phyloP scores from a whole-genome alignment of 2,888 invertebrate species.

The Orthonevra nobilis region DNA sequence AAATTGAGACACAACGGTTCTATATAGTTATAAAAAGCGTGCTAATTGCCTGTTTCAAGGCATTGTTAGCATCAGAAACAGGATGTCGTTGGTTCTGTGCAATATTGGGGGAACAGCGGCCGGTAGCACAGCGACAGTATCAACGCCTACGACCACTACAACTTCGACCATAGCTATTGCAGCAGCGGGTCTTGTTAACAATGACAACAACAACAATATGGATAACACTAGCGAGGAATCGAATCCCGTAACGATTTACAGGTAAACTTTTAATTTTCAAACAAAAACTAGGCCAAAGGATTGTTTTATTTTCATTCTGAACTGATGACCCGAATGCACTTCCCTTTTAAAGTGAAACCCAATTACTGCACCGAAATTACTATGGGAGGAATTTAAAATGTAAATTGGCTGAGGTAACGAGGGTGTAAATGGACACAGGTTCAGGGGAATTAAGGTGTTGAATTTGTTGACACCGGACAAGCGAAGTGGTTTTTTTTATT shows the following conservation, averaged over 20 bases:
- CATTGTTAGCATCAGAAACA: slow-evolving; percentile 53
- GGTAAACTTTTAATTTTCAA: slow-evolving; percentile 81
- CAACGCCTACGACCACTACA: slow-evolving; percentile 72
- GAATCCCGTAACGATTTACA: slow-evolving; percentile 93
- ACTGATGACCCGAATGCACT: too few species aligned
- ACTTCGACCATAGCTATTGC: slow-evolving; percentile 62
- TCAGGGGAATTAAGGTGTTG: slow-evolving; percentile 14
- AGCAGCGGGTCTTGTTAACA: slow-evolving; percentile 73
- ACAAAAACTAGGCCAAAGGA: not conserved
- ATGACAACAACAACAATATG: slow-evolving; percentile 86
- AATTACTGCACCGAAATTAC: slow-evolving; percentile 13
- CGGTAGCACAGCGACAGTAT: slow-evolving; percentile 72
- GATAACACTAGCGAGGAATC: slow-evolving; percentile 93
- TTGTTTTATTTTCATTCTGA: not conserved
- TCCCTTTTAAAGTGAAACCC: slow-evolving; percentile 12
- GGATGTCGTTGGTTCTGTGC: slow-evolving; percentile 62
- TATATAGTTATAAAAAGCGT: slow-evolving; percentile 48
- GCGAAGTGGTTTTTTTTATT: too few species aligned
- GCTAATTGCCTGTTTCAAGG: slow-evolving; percentile 60
- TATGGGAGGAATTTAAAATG: slow-evolving; percentile 33
- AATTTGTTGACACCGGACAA: not conserved
- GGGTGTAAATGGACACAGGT: not conserved
- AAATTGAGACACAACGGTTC: slow-evolving; percentile 60
- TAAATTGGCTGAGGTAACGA: slow-evolving; percentile 36
- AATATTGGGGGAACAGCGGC: slow-evolving; percentile 61